Percentiles rank a stretch among this genome's conserved stretches.
Evolutionary conservation across 2,888 invertebrate species (phyloP).

Genomic region (Tetranychus truncatus): DNA sequence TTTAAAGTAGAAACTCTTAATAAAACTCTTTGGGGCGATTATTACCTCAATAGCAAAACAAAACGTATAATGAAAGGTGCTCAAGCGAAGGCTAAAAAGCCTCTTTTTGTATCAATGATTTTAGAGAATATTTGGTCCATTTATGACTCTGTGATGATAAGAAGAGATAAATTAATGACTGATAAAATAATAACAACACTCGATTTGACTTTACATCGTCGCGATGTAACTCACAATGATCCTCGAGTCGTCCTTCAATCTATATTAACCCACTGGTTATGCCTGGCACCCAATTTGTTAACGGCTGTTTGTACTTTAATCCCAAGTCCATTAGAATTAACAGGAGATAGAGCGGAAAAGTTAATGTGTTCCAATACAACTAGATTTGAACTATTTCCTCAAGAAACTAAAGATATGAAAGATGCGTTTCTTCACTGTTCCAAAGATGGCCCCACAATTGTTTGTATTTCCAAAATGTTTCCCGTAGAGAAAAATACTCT

Average conservation of each 20-base stretch:
- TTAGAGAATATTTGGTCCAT: constrained; percentile 76
- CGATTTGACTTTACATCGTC: constrained; percentile 47
- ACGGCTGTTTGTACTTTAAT: constrained; percentile 57
- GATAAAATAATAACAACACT: constrained; percentile 39
- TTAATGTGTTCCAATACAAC: constrained; percentile 48
- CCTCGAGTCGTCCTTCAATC: constrained; percentile 56
- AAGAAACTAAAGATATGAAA: constrained; percentile 50
- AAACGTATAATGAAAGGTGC: constrained; percentile 71
- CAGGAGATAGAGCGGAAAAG: constrained; percentile 57
- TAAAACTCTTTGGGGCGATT: constrained; percentile 84
- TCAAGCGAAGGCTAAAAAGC: constrained; percentile 68
- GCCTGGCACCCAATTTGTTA: constrained; percentile 60
- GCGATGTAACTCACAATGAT: constrained; percentile 62
- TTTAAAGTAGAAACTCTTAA: constrained; percentile 51
- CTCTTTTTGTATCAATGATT: constrained; percentile 75
- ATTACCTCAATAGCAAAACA: constrained; percentile 61
- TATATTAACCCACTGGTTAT: constrained; percentile 71
- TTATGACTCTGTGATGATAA: constrained; percentile 61
- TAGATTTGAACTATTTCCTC: constrained; percentile 48
- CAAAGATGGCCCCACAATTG: constrained; percentile 46
- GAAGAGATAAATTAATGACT: constrained; percentile 37
- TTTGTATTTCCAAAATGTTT: constrained; percentile 77
- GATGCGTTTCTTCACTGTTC: constrained; percentile 32
- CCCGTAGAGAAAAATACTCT: constrained; percentile 51
- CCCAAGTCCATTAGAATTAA: constrained; percentile 59